Base-by-base conservation (phyloP, 2,797 vertebrate species). In the Apodemus agrarius region DNA sequence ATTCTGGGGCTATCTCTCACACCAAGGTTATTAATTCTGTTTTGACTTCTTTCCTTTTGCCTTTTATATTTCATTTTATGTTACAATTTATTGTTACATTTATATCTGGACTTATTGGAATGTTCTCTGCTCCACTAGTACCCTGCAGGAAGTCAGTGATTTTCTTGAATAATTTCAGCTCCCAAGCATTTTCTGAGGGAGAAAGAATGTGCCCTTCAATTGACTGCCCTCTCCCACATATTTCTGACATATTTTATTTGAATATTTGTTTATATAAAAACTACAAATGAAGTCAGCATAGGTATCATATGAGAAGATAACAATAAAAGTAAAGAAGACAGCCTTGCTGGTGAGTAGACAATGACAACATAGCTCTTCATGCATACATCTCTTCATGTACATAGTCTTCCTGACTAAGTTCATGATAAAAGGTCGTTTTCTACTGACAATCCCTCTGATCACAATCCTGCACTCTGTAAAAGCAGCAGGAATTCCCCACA, bases 151-250 rank as follows among this genome's bases (percentile, higher is more conserved):
- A 14, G 26, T 34, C 29, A 37, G 13, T 2, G 46, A 3, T 74
- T 72, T 78, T 3, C 8, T 1, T 26, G 57, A 57, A 63, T 76
- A 52, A 6, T 52, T 52, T 8, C 43, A n/a, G 4, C 67, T 52
- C 34, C 69, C 34, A 78, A 34, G 4, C 24, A 14, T 0, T 6
- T 72, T 69, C 43, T 46, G 22, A 69, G 34, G 26, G 34, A 57
- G 65, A 63, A 8, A 2, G 12, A 63, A 63, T 16, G 8, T 37
- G 6, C 0, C 2, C 43, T 21, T 3, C 7, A 3, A 46, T 16
- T 49, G 40, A 19, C 1, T 72, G 17, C 14, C 6, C 2, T 75
- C 16, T 40, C 17, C 67, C 22, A 0, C 1, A 61, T 4, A 24
- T 31, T 65, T 65, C 63, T 65, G 63, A 65, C 12, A 61, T 61